phyloP scores from a whole-genome alignment of 1,140 invertebrate species.

The Neodiprion pinetum region DNA sequence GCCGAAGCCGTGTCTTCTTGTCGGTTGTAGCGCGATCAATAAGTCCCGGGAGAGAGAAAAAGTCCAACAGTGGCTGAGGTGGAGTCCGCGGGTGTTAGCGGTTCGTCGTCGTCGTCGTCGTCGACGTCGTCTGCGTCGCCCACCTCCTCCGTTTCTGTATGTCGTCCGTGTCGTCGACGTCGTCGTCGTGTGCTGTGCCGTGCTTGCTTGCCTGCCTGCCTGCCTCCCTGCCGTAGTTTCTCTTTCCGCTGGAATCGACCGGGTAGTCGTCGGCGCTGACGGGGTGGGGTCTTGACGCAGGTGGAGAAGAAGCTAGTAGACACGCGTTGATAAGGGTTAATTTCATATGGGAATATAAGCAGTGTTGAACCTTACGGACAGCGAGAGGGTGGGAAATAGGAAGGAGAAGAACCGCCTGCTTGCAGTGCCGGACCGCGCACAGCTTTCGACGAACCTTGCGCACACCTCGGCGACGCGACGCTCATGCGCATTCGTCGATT shows the following conservation, averaged over 20 bases:
- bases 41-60: constrained; percentile 60
- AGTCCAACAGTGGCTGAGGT: constrained; percentile 45
- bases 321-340: constrained; percentile 63
- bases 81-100: constrained; percentile 27
- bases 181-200: neutral
- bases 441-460: neutral
- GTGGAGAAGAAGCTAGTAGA: constrained; percentile 34
- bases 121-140: neutral
- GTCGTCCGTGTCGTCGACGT: neutral
- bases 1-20: constrained; percentile 57
- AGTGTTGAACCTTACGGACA: constrained; percentile 36
- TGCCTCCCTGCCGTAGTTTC: neutral
- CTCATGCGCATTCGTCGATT: neutral
- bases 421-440: constrained; percentile 3
- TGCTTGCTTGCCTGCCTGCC: neutral
- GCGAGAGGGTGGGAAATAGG: constrained; percentile 20
- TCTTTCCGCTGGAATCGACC: neutral
- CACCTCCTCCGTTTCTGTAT: no score
- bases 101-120: constrained; percentile 10
- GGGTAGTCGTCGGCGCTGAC: constrained; percentile 8
- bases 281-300: constrained; percentile 6
- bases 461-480: neutral
- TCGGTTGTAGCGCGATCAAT: constrained; percentile 55
- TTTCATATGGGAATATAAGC: constrained; percentile 56
- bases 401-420: constrained; percentile 20